These are phyloP conservation scores for Phacellophora camtschatica DNA, from an alignment of 30 jellyfish, hydroid and myxozoan genomes.

Conservation along the genomic window DNA sequence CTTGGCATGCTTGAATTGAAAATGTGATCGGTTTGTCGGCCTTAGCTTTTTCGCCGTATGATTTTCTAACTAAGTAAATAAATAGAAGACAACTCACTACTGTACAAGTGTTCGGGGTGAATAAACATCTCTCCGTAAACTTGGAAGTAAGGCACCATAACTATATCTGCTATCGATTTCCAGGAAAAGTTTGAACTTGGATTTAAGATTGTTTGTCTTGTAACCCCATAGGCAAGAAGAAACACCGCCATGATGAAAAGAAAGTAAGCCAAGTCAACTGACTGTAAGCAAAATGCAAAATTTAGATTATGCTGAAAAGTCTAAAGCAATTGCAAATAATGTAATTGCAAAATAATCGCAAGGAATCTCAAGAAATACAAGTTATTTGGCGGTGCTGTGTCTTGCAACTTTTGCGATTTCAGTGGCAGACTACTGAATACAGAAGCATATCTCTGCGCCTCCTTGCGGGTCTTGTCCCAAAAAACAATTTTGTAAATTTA, in stretches of 20 bases:
- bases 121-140: conserved; percentile 93
- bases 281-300: conserved; percentile 26
- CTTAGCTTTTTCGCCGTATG: not conserved
- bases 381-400: too few species aligned
- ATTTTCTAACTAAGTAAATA: not conserved
- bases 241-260: conserved; percentile 88
- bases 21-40: not conserved
- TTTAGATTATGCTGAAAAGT: not conserved
- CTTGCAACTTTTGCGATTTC: too few species aligned
- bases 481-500: too few species aligned
- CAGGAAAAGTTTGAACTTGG: conserved; percentile 52
- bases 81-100: not conserved
- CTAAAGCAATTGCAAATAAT: not conserved
- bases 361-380: not conserved
- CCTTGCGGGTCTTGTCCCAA: too few species aligned
- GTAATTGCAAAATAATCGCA: not conserved
- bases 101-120: conserved; percentile 60
- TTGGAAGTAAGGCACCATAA: conserved; percentile 90
- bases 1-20: not conserved
- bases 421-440: too few species aligned
- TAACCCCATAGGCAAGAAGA: conserved; percentile 92
- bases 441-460: too few species aligned
- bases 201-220: conserved; percentile 70
- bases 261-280: conserved; percentile 81
- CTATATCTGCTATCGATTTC: conserved; percentile 70